Evolutionary conservation across 1,140 invertebrate species (phyloP), one percentile per base, ranked within the genome.

Genomic region (Laodelphax striatellus): DNA sequence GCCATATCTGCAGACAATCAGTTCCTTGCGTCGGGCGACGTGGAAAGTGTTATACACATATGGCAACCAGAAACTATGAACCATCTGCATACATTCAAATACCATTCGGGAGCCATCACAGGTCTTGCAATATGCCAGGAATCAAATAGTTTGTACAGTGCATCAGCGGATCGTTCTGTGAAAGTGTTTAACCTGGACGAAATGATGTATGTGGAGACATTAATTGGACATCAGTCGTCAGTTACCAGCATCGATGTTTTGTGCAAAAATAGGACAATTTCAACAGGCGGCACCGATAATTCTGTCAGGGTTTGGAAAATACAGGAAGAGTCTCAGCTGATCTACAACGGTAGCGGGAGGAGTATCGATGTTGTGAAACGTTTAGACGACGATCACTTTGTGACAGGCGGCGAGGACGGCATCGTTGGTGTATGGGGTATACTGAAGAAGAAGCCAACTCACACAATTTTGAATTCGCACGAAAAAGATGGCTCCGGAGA

Each of bases 111-210:
- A 64, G 66, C 72, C 28, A 78, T 95, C 0, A 84, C 87, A 50
- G 90, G 90, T 22, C 69, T 98, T 55, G 83, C 85, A 19, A 96
- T 98, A 72, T 84, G 92, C 67, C 87, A 82, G 70, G 83, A 87
- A 61, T 85, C 87, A n/a, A 91, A 96, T 75, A 87, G 88, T 21
- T 76, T 98, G 41, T 97, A 92, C 50, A 68, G 66, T 55, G 72
- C 73, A 58, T 82, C 82, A 52, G 81, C 85, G 68, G 96, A 98
- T 72, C 79, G 86, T 65, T 86, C 88, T 31, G 86, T 97, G 0
- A 90, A 88, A 77, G 85, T 96, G 28, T 98, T 94, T 94, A 93
- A 89, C 65, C 76, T 97, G 19, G 90, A 93, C 78, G 94, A 97
- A 70, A 92, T 95, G 88, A 84, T 87, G 10, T 98, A 96, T 76